Percentiles rank a stretch among this genome's conserved stretches.
These are phyloP conservation scores for Lepidotrigona ventralis DNA, from an alignment of 1,140 invertebrate genomes.

Conservation along the genomic window DNA sequence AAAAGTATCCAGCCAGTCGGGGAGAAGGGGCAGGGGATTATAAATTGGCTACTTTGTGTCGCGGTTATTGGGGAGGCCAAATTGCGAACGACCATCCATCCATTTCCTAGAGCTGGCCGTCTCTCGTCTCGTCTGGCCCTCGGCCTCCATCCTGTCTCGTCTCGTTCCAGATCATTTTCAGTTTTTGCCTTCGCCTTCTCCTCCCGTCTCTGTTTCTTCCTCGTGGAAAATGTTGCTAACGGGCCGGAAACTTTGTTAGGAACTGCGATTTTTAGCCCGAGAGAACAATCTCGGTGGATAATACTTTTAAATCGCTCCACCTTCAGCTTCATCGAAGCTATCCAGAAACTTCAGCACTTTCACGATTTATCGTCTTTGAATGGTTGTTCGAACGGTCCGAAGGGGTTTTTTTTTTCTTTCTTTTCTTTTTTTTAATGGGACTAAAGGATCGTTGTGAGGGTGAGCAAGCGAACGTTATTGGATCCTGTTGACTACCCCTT, in stretches of 20 bases:
- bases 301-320: background rate
- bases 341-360: slow-evolving; percentile 14
- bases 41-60: slow-evolving; percentile 71
- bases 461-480: slow-evolving; percentile 11
- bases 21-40: slow-evolving; percentile 61
- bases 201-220: background rate
- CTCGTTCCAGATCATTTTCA: slow-evolving; percentile 28
- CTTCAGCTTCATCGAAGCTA: background rate
- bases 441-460: background rate
- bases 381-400: background rate
- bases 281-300: background rate
- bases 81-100: slow-evolving; percentile 71
- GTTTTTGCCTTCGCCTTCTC: background rate
- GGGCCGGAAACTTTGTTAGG: slow-evolving; percentile 28
- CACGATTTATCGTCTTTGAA: background rate
- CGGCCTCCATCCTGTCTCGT: slow-evolving; percentile 51
- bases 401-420: background rate
- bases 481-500: slow-evolving; percentile 18
- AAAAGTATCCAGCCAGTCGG: slow-evolving; percentile 51
- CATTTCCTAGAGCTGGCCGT: slow-evolving; percentile 63
- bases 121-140: slow-evolving; percentile 58
- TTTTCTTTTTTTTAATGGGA: slow-evolving; percentile 5
- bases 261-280: slow-evolving; percentile 9
- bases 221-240: slow-evolving; percentile 20
- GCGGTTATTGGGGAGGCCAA: slow-evolving; percentile 69